These are phyloP conservation scores for Triplophysa dalaica DNA, from an alignment of 2,113 vertebrate species.

Conservation along the genomic window DNA sequence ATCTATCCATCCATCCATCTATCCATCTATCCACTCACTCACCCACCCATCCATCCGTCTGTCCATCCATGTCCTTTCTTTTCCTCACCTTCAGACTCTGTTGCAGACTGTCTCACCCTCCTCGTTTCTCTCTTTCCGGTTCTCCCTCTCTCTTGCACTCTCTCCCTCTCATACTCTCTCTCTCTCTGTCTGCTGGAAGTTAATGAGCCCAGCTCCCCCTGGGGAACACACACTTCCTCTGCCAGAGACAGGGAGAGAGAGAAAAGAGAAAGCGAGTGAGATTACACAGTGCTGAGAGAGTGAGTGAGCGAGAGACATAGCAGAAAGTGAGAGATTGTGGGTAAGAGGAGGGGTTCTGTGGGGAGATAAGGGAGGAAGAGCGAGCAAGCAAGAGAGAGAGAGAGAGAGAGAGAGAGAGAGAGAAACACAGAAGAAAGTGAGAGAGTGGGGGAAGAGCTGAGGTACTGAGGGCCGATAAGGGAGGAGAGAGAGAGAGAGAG, in stretches of 20 bases:
- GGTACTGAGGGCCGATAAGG: constrained; percentile 66
- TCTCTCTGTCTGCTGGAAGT: constrained; percentile 70
- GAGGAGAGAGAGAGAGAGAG: constrained; percentile 64
- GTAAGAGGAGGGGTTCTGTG: constrained; percentile 63
- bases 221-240: constrained; percentile 65
- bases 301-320: constrained; percentile 41
- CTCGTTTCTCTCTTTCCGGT: constrained; percentile 34
- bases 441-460: constrained; percentile 54
- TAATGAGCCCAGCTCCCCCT: constrained; percentile 63
- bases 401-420: constrained; percentile 39
- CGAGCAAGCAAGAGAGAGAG: constrained; percentile 51
- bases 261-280: constrained; percentile 54
- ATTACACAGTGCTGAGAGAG: constrained; percentile 49
- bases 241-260: constrained; percentile 51
- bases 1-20: too few relatives aligned
- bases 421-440: constrained; percentile 55
- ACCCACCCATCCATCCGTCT: not conserved
- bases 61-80: constrained; percentile 26
- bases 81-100: constrained; percentile 34
- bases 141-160: constrained; percentile 36
- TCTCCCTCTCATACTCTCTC: constrained; percentile 38
- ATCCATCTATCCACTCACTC: too few relatives aligned
- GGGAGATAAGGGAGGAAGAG: constrained; percentile 52
- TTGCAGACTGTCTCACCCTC: constrained; percentile 30
- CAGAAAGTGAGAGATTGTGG: constrained; percentile 47